Base-by-base conservation (phyloP, 1,140 invertebrate genomes). In the Micrasema longulum region DNA sequence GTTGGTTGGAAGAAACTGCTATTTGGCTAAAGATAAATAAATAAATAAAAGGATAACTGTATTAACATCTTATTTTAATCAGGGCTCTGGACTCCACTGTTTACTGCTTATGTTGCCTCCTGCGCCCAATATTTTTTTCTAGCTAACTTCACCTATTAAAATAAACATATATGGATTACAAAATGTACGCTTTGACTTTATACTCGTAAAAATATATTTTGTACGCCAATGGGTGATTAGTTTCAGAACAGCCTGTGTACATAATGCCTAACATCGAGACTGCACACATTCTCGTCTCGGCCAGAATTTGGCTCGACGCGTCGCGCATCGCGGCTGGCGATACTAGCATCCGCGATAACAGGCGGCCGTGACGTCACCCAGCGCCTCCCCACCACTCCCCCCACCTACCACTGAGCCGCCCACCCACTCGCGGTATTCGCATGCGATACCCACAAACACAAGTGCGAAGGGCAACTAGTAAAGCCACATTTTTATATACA, bases 391-490 rank as follows among this genome's bases (percentile, higher is more conserved):
- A 11, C 20, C 47, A 1, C 2, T 50, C 4, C 2, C 50, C 12
- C 23, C 50, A 22, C 52, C 52, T 0, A 6, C 12, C 23, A 7
- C 62, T 7, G 22, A 41, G 41, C 31, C 63, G 22, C 26, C 45
- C 45, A 31, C 3, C 48, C 47, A 1, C 18, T 18, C 22, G 26
- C 45, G 45, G 45, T 66, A 66, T 66, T 66, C 63, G 63, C 63
- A 36, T 52, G 63, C 63, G 47, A 66, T 52, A 52, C 63, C n/a
- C 63, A 66, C 63, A 66, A 47, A 66, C 60, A 63, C 60, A 45
- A 63, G 60, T 63, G 60, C 60, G 60, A 63, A 63, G 60, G 60
- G 43, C 60, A 63, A 63, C 41, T 47, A 2, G 20, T 43, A 45
- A 38, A 26, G 43, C 60, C 38, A 41, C 60, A 63, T 63, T 63